Evolutionary conservation across 2,113 vertebrate genomes (phyloP).

Genomic region (Verasper variegatus): DNA sequence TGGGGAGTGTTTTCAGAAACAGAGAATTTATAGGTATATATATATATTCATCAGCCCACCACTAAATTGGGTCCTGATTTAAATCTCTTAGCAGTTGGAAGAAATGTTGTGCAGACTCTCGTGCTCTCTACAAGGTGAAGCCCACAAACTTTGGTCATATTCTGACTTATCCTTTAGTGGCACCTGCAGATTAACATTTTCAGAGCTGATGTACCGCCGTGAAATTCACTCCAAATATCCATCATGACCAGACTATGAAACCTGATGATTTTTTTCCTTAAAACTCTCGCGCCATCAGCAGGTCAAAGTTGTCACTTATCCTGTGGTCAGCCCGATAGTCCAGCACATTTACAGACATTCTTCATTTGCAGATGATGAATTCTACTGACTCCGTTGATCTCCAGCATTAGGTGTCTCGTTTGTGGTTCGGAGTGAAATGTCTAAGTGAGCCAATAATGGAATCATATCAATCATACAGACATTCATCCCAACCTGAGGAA

Average conservation of each 20-base stretch:
- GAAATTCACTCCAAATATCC: neutral
- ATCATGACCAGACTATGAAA: too few relatives aligned
- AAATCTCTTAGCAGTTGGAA: too few relatives aligned
- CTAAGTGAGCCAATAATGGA: neutral
- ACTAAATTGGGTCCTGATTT: too few relatives aligned
- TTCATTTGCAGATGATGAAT: neutral
- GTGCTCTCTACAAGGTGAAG: neutral
- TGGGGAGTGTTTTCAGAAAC: neutral
- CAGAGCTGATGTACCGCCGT: neutral
- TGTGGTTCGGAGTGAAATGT: neutral
- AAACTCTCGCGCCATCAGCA: neutral
- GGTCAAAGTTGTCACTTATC: neutral
- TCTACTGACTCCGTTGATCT: neutral
- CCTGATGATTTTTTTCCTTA: neutral
- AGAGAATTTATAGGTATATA: neutral
- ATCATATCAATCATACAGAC: too few relatives aligned
- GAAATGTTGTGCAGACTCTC: neutral
- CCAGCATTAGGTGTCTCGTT: neutral
- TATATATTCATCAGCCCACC: neutral
- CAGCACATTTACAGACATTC: neutral
- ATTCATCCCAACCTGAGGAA: neutral
- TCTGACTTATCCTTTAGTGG: neutral
- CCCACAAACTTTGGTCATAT: neutral
- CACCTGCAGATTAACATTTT: neutral
- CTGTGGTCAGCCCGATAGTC: neutral